phyloP scores from a whole-genome alignment of 1,140 invertebrate genomes.

The Drosophila chauvacae region DNA sequence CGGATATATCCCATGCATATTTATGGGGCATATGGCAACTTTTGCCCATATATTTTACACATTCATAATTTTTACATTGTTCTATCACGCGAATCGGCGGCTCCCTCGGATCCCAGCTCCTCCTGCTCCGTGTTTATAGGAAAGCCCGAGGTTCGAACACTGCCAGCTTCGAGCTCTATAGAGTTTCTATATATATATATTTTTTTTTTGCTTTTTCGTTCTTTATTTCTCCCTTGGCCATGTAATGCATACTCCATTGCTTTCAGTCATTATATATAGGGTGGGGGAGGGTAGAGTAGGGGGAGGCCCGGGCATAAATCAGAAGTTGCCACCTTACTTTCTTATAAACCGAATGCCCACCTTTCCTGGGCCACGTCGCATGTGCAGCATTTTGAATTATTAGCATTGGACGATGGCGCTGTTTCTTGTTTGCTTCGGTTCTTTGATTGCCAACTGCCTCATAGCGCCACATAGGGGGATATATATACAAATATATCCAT shows the following conservation, averaged over 20 bases:
- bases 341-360: constrained; percentile 22
- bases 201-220: not conserved
- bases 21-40: constrained; percentile 52
- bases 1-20: constrained; percentile 62
- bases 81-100: constrained; percentile 76
- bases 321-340: constrained; percentile 59
- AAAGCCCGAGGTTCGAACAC: constrained; percentile 37
- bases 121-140: constrained; percentile 42
- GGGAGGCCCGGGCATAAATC: constrained; percentile 65
- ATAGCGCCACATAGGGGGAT: constrained; percentile 45
- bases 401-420: constrained; percentile 58
- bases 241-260: constrained; percentile 79
- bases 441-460: constrained; percentile 68
- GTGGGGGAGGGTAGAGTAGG: not conserved
- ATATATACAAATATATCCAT: no score
- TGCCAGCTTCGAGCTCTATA: not conserved
- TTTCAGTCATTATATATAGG: constrained; percentile 68
- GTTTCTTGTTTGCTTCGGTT: constrained; percentile 56
- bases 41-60: constrained; percentile 72
- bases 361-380: constrained; percentile 49
- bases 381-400: constrained; percentile 81
- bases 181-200: not conserved
- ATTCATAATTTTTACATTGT: constrained; percentile 81
- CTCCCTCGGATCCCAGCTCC: constrained; percentile 17
- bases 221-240: constrained; percentile 30